Evolutionary conservation across 2,797 vertebrate genomes (phyloP), one percentile per base, ranked within the genome.

Genomic region (Gambusia yucatana): DNA sequence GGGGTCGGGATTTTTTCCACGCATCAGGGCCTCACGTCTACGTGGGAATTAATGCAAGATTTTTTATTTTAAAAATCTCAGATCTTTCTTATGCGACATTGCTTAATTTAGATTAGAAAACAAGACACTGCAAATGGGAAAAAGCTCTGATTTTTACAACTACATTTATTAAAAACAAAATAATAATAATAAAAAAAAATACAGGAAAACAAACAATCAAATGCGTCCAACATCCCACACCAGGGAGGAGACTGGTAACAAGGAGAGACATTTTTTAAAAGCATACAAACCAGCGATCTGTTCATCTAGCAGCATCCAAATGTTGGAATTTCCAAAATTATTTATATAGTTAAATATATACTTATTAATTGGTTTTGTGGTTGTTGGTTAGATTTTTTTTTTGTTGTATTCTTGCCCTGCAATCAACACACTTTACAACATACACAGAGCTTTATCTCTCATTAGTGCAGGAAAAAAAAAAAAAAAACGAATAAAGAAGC

Each of bases 261-360:
- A 94, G 77, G 81, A 96, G 96, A 95, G 93, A 94, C 85, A 94
- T 41, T 74, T 59, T 95, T 93, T 96, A 95, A 97, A 97, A 98
- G 97, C 96, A 95, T 96, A 97, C 96, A 97, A 97, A 97, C 96
- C 96, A 96, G 97, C 95, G 93, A 95, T 93, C 93, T 94, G 94
- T 96, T 96, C 92, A 95, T 95, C 96, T 97, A 98, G 97, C 97
- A 98, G 98, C 97, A 97, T 97, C 96, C 96, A 96, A 97, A 96
- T 95, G 95, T 97, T 97, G 96, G 95, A 97, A 93, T 95, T 95
- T 94, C 96, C 96, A 93, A 95, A 95, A 93, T 95, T 84, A 87
- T 92, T 93, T 94, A 94, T 94, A 94, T 94, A 94, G 94, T 93
- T 94, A 93, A 94, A 92, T 94, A 93, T 94, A 94, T 89, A 93